Base-by-base conservation (phyloP, 2,113 vertebrate species). In the Pungitius pungitius region DNA sequence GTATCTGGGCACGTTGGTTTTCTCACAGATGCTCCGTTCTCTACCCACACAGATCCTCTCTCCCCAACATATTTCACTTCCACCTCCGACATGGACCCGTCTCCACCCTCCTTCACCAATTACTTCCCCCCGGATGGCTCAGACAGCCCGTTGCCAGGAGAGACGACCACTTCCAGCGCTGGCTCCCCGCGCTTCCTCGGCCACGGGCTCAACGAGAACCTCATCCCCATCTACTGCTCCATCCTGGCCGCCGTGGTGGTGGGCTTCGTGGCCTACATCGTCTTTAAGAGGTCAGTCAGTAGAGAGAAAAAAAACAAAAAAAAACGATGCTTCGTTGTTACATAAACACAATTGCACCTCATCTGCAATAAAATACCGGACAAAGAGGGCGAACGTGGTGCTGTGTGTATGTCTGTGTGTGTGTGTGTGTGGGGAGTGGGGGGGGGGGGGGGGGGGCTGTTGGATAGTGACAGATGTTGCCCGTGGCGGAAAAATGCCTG, bases 151-250 rank as follows among this genome's bases (percentile, higher is more conserved):
- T 8, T 78, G 42, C 92, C 89, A 0, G 91, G 91, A 9, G 91
- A 91, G 2, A 93, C 77, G 17, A 95, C 96, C 80, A 96, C 96
- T 0, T 75, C 95, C 57, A 92, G 94, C 87, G 92, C 95, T 66
- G 95, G 95, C 89, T 95, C 95, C 0, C 94, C 95, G 39, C 95
- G 91, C 0, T 94, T 97, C 14, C 90, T 95, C 20, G 94, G 93
- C 65, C 91, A 89, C 0, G 95, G 95, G 51, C 90, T 95, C 4
- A 87, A 95, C 0, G 95, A 98, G 92, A 98, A 96, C 93, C 96
- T 99, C 88, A 99, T 99, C 88, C 97, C 98, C 0, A 96, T 99
- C 85, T 99, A 98, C 82, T 99, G 97, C 92, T 99, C 98, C 85
- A 97, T 98, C 93, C 93, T 99, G 91, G 97, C 98, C 0, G 97